Evolutionary conservation across 30 jellyfish, hydroid and myxozoan genomes (phyloP), one percentile per base, ranked within the genome.

Genomic region (Hydractinia echinata): DNA sequence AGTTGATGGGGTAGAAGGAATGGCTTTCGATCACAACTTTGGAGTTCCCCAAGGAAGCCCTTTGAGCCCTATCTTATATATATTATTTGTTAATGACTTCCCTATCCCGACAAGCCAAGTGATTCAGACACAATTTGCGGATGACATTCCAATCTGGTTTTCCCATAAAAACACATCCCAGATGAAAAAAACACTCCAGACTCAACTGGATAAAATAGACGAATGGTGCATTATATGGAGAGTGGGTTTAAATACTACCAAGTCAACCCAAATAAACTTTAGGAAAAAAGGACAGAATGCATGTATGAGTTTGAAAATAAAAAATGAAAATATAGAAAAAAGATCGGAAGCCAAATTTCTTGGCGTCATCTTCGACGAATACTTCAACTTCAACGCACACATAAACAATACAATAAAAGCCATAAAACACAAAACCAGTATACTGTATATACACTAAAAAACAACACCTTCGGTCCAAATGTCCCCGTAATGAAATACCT

Each of bases 21-120:
- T 11, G 3, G 19, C 18, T 0, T 58, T 58, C 19, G 2, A 13
- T 16, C 3, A 1, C 15, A 58, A 58, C 69, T 58, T 11, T 16
- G 69, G 69, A 58, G 69, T 58, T 11, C 69, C 69, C 19, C 69
- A 58, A 16, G 69, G 69, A 11, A 58, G 69, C 69, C 69, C 69
- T 16, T 16, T 58, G 69, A 58, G 69, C 19, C 69, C 69, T 58
- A 58, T 58, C 19, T 3, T 58, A 58, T 58, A 11, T 58, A 58
- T 58, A 58, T 11, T 58, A 58, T 58, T 11, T 16, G 69, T 58
- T 13, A 11, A 13, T 16, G 69, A 58, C 69, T 2, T 30, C 44
- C 44, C 44, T 30, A 58, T 58, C 15, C 69, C 69, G 1, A 13
- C 15, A 16, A 11, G 18, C 15, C 15, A 58, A 11, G 69, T 58